A percentile compares a stretch with the other conserved stretches of the same genome.
phyloP scores from a whole-genome alignment of 2,113 vertebrate species.

The Hipposideros armiger region DNA sequence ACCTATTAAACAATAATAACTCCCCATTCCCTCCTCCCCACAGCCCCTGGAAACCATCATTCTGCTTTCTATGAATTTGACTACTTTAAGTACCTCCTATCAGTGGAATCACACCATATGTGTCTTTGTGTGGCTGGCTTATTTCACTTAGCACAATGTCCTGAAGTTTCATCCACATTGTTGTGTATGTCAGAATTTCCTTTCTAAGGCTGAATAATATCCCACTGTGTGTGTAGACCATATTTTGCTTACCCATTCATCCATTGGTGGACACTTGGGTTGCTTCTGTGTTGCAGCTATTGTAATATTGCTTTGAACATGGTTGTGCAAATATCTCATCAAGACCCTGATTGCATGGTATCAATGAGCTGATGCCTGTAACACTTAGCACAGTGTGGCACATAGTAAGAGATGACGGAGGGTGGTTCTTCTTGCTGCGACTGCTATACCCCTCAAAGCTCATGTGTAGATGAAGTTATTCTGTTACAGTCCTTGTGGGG shows the following conservation, averaged over 20 bases:
- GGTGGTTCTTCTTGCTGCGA: neutral
- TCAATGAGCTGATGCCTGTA: neutral
- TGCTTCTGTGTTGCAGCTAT: neutral
- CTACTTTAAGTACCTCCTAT: neutral
- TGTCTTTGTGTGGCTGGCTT: neutral
- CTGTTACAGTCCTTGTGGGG: neutral
- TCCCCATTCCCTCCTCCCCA: neutral
- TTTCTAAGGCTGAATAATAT: neutral
- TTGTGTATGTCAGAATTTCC: neutral
- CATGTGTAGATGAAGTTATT: neutral
- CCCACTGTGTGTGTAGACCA: neutral
- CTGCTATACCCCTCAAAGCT: neutral
- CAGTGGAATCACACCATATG: neutral
- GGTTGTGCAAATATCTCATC: neutral
- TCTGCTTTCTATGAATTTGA: neutral
- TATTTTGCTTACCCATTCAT: neutral
- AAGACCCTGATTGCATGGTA: neutral
- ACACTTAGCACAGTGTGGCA: neutral
- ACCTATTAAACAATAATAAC: neutral
- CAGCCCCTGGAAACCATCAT: neutral
- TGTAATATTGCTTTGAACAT: neutral
- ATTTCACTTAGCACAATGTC: neutral
- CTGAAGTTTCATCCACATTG: neutral
- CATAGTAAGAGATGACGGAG: neutral
- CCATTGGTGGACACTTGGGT: neutral